Conservation (phyloP, 2,797 vertebrate species). For the Octomys mimax region DNA sequence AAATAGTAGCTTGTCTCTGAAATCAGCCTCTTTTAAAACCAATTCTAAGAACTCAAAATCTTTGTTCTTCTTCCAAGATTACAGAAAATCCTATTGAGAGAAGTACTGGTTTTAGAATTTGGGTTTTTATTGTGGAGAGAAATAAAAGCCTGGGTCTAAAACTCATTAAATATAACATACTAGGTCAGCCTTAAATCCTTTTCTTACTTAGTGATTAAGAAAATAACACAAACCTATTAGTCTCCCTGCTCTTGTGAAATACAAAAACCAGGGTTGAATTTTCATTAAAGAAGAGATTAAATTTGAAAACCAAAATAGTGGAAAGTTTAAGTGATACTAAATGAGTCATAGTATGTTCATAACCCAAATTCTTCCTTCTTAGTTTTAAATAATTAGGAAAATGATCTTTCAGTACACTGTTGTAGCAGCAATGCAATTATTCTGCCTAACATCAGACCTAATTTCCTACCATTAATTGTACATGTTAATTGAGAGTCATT, state of each 20-base stretch:
- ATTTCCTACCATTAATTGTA: slow-evolving; percentile 57
- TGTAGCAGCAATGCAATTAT: slow-evolving; percentile 45
- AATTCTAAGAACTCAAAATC: slow-evolving; percentile 33
- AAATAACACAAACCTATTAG: slow-evolving; percentile 62
- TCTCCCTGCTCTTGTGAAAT: slow-evolving; percentile 59
- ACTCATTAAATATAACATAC: slow-evolving; percentile 71
- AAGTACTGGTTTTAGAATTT: slow-evolving; percentile 54
- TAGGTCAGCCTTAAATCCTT: slow-evolving; percentile 64
- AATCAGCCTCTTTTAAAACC: slow-evolving; percentile 43
- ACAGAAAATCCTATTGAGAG: slow-evolving; percentile 60
- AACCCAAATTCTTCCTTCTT: slow-evolving; percentile 59
- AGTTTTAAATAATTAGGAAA: slow-evolving; percentile 69
- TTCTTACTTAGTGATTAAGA: slow-evolving; percentile 69
- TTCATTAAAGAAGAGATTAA: slow-evolving; percentile 68
- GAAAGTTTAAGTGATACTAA: slow-evolving; percentile 61
- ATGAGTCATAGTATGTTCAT: slow-evolving; percentile 53
- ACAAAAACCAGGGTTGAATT: slow-evolving; percentile 52
- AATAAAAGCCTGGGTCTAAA: slow-evolving; percentile 67
- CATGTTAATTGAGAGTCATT: slow-evolving; percentile 49
- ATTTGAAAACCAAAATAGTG: slow-evolving; percentile 69
- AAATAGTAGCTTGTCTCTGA: slow-evolving; percentile 13
- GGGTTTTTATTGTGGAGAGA: slow-evolving; percentile 74
- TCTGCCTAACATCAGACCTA: background rate
- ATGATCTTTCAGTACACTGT: slow-evolving; percentile 31
- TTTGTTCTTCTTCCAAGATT: slow-evolving; percentile 55